Percentiles rank a stretch among this genome's conserved stretches.
phyloP scores from a whole-genome alignment of 1,140 invertebrate species.

The Drosophila bifasciata region DNA sequence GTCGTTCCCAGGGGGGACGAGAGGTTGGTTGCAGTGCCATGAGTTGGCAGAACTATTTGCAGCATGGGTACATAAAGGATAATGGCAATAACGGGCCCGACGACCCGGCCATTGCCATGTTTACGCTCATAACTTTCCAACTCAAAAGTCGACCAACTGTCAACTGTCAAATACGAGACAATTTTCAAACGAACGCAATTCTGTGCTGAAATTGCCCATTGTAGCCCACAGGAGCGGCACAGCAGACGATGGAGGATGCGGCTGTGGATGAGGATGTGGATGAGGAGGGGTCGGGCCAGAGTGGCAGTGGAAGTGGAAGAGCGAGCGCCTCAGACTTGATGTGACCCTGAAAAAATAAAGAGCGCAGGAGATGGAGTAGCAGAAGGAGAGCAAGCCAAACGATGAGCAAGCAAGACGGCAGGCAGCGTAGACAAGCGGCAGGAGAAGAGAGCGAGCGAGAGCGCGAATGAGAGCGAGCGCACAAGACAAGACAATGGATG shows the following conservation, averaged over 20 bases:
- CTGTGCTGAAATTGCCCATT: constrained; percentile 13
- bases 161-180: constrained; percentile 80
- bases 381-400: constrained; percentile 59
- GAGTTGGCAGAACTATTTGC: constrained; percentile 35
- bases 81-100: constrained; percentile 49
- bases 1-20: background rate
- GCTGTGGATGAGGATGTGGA: background rate
- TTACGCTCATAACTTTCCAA: constrained; percentile 82
- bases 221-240: no score
- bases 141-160: constrained; percentile 82
- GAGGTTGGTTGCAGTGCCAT: constrained; percentile 5
- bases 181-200: constrained; percentile 49
- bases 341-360: constrained; percentile 69
- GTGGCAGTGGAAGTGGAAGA: constrained; percentile 7
- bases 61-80: constrained; percentile 16
- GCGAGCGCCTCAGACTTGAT: constrained; percentile 18
- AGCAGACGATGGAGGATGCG: background rate
- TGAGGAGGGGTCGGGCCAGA: background rate
- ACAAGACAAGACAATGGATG: constrained; percentile 61
- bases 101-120: constrained; percentile 63
- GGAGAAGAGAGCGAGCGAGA: constrained; percentile 26
- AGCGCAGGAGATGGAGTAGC: constrained; percentile 21
- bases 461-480: constrained; percentile 27
- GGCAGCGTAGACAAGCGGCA: constrained; percentile 7
- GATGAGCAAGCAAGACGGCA: constrained; percentile 9